Evolutionary conservation across 2,113 vertebrate genomes (phyloP).

Genomic region (Bungarus multicinctus): DNA sequence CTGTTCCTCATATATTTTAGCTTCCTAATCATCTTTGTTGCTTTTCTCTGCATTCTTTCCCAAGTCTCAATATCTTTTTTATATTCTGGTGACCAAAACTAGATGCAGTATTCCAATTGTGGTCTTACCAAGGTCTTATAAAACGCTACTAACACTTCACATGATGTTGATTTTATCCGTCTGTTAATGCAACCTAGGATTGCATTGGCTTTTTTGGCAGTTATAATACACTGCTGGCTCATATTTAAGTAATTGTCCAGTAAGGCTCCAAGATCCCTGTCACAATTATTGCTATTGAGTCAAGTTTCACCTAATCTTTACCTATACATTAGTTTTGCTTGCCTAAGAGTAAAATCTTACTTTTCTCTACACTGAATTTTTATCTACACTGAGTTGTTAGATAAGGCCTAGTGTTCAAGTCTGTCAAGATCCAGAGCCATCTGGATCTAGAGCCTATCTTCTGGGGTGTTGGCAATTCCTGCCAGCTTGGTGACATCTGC

Average conservation of each 20-base stretch:
- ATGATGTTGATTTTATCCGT: not conserved
- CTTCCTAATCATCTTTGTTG: not conserved
- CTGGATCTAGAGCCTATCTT: not conserved
- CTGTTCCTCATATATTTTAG: not conserved
- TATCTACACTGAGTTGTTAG: not conserved
- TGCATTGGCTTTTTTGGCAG: not conserved
- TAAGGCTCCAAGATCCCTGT: not conserved
- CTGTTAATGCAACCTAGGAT: not conserved
- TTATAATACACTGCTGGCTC: not conserved
- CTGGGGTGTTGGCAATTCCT: not conserved
- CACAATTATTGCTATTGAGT: not conserved
- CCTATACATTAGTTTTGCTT: not conserved
- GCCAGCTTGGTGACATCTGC: not conserved
- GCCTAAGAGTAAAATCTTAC: not conserved
- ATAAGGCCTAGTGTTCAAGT: not conserved
- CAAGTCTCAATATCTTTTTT: not conserved
- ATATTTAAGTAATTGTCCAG: not conserved
- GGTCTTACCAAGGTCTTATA: not conserved
- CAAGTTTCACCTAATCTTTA: not conserved
- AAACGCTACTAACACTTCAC: not conserved
- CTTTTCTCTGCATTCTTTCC: not conserved
- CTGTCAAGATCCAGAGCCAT: not conserved
- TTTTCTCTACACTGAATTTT: not conserved
- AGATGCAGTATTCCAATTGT: not conserved
- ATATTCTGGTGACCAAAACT: too few species aligned